Evolutionary conservation across 2,888 invertebrate genomes (phyloP).

Genomic region (Terebella lapidaria): DNA sequence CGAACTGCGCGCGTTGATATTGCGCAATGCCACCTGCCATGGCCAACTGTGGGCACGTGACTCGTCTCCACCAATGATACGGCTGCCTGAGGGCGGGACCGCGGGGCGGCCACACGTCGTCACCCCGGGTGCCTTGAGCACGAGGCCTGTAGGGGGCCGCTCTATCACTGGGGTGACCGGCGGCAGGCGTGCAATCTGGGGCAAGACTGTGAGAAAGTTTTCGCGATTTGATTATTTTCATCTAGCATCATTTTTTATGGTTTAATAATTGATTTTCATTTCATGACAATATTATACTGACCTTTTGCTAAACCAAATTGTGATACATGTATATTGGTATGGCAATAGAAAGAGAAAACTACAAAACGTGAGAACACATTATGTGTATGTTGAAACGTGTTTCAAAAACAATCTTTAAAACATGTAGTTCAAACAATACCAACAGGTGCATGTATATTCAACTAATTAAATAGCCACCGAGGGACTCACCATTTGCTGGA

Average conservation of each 20-base stretch:
- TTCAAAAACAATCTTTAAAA: too few species aligned
- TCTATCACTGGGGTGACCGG: neutral
- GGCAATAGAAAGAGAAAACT: too few species aligned
- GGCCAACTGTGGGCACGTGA: slow-evolving; percentile 24
- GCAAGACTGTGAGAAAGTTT: neutral
- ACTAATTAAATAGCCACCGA: too few species aligned
- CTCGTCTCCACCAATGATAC: slow-evolving; percentile 26
- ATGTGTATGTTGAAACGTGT: too few species aligned
- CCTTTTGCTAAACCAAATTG: too few species aligned
- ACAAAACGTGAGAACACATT: too few species aligned
- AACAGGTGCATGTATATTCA: too few species aligned
- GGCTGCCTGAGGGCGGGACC: slow-evolving; percentile 18
- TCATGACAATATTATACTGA: too few species aligned
- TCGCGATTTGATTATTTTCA: neutral
- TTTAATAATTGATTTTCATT: too few species aligned
- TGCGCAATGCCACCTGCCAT: slow-evolving; percentile 28
- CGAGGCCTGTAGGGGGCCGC: slow-evolving; percentile 3
- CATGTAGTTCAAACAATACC: too few species aligned
- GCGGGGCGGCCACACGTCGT: slow-evolving; percentile 20
- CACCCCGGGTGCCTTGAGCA: neutral
- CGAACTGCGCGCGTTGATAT: slow-evolving; percentile 19
- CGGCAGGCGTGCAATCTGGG: neutral
- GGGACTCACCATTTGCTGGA: neutral
- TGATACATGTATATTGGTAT: too few species aligned
- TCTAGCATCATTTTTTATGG: too few species aligned